Evolutionary conservation across 2,888 invertebrate species (phyloP).

Genomic region (Synanthedon andrenaeformis): DNA sequence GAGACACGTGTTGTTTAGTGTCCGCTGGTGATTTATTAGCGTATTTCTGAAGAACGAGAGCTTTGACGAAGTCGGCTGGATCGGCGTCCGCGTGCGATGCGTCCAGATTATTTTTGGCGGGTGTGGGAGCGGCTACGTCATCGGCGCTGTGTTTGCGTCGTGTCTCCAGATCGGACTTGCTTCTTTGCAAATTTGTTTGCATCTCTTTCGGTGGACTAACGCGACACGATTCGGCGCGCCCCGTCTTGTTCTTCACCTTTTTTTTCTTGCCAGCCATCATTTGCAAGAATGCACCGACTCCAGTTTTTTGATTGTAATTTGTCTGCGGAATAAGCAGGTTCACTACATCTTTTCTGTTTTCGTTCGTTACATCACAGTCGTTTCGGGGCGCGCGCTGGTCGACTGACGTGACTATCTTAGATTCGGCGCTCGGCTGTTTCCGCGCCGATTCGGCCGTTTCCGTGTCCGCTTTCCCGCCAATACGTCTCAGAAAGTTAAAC

Average conservation of each 20-base stretch:
- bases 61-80: slow-evolving; percentile 54
- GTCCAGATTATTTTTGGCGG: slow-evolving; percentile 45
- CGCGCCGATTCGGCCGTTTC: slow-evolving; percentile 25
- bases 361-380: slow-evolving; percentile 38
- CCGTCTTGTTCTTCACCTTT: slow-evolving; percentile 34
- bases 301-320: slow-evolving; percentile 49
- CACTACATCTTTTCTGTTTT: slow-evolving; percentile 57
- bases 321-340: slow-evolving; percentile 54
- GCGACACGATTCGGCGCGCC: slow-evolving; percentile 37
- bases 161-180: slow-evolving; percentile 27
- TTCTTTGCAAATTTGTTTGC: slow-evolving; percentile 27
- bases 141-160: slow-evolving; percentile 8
- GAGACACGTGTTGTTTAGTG: slow-evolving; percentile 53
- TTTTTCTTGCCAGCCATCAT: slow-evolving; percentile 60
- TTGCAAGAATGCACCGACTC: slow-evolving; percentile 50
- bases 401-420: slow-evolving; percentile 28
- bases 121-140: slow-evolving; percentile 28
- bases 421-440: slow-evolving; percentile 26
- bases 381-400: slow-evolving; percentile 35
- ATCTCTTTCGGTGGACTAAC: slow-evolving; percentile 40
- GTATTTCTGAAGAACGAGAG: slow-evolving; percentile 59
- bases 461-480: slow-evolving; percentile 52
- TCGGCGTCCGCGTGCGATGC: slow-evolving; percentile 24
- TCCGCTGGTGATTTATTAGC: slow-evolving; percentile 38
- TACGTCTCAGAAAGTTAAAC: slow-evolving; percentile 64